Percentiles rank a stretch among this genome's conserved stretches.
phyloP scores from a whole-genome alignment of 2,888 invertebrate species.

The Sympetrum striolatum region DNA sequence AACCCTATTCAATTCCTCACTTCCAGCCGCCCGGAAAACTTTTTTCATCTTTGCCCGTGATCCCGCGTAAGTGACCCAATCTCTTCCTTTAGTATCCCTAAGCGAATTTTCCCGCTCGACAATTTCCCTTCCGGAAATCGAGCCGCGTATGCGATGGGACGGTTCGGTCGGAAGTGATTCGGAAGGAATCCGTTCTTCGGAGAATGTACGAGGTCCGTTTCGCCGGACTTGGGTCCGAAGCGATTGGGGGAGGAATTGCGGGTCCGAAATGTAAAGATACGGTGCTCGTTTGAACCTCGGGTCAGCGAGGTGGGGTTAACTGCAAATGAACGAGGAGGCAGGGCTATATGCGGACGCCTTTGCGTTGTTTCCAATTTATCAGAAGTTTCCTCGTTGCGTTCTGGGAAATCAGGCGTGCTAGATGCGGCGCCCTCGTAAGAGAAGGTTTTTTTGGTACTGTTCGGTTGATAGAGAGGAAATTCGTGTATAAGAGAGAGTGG shows the following conservation, averaged over 20 bases:
- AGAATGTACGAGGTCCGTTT: not conserved
- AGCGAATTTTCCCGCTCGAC: slow-evolving; percentile 21
- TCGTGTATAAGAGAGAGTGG: no score
- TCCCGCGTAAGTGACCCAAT: not conserved
- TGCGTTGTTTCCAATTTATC: no score
- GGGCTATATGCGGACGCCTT: not conserved
- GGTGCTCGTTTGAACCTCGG: not conserved
- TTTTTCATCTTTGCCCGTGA: not conserved
- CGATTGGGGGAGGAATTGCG: not conserved
- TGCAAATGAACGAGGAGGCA: not conserved
- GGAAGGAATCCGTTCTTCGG: not conserved
- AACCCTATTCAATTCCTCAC: not conserved
- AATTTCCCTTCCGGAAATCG: slow-evolving; percentile 29
- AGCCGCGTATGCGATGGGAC: not conserved
- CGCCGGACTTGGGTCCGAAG: not conserved
- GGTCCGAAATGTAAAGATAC: not conserved
- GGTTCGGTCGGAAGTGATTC: not conserved
- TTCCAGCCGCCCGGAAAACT: not conserved
- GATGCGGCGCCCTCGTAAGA: no score
- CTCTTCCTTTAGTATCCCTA: not conserved
- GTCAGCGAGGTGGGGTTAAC: not conserved
- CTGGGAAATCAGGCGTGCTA: no score
- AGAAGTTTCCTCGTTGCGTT: no score
- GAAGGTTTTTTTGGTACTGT: no score
- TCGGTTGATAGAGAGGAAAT: no score